Evolutionary conservation across 2,113 vertebrate genomes (phyloP).

Genomic region (Anseranas semipalmata): DNA sequence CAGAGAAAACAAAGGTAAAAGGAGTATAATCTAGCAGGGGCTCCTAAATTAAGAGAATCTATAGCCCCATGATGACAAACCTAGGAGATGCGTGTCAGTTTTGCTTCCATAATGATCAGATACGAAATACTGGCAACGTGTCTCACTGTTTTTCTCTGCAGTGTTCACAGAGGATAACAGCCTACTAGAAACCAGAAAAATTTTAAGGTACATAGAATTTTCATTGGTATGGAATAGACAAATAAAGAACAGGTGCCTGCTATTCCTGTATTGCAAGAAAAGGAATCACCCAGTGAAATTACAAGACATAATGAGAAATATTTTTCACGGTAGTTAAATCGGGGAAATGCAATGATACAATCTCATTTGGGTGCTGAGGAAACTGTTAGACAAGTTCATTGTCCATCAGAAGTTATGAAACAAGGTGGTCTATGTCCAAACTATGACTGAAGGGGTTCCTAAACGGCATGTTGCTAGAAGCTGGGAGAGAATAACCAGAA

Average conservation of each 20-base stretch:
- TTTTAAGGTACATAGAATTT: neutral
- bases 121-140: neutral
- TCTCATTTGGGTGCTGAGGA: neutral
- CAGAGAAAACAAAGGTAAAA: neutral
- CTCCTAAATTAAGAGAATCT: neutral
- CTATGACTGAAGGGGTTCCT: neutral
- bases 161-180: neutral
- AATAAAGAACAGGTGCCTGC: neutral
- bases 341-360: neutral
- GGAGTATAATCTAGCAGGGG: neutral
- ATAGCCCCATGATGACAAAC: accelerated
- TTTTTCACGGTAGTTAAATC: neutral
- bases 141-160: neutral
- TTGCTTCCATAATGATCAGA: neutral
- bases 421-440: neutral
- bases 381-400: neutral
- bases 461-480: neutral
- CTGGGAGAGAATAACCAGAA: neutral
- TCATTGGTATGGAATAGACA: neutral
- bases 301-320: neutral
- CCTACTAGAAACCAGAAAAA: neutral
- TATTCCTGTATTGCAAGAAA: neutral
- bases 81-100: neutral
- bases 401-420: neutral
- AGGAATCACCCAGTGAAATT: neutral